phyloP scores from a whole-genome alignment of 2,113 vertebrate species.

The Ariopsis seemanni region DNA sequence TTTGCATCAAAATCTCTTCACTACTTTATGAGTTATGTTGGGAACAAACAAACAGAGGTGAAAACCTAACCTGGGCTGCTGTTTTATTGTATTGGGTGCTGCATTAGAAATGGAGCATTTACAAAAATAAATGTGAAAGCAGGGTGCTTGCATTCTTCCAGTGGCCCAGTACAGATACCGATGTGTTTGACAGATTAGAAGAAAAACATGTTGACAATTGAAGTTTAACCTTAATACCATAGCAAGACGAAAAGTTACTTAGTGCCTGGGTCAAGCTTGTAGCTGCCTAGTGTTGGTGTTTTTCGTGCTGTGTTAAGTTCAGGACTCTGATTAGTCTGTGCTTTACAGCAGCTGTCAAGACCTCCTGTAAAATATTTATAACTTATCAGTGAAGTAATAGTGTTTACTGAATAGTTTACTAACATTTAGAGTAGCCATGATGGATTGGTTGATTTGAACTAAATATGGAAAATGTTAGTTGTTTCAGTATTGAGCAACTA shows the following conservation, averaged over 20 bases:
- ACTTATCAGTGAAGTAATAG: background rate
- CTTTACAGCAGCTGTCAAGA: background rate
- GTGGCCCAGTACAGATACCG: background rate
- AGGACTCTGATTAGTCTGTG: background rate
- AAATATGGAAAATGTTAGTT: conserved; percentile 24
- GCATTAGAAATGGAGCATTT: background rate
- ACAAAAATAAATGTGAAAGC: background rate
- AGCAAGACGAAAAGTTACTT: background rate
- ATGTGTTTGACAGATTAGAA: background rate
- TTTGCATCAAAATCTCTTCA: no score
- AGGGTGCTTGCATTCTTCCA: background rate
- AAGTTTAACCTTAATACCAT: background rate
- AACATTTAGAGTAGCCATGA: conserved; percentile 32
- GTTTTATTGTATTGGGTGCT: conserved; percentile 12
- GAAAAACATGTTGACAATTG: background rate
- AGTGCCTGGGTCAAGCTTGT: background rate
- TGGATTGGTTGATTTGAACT: conserved; percentile 11
- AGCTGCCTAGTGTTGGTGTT: background rate
- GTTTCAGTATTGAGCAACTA: background rate
- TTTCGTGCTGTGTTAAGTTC: no score
- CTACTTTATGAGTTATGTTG: no score
- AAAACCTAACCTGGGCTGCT: background rate
- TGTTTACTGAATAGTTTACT: conserved; percentile 15
- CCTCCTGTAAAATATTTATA: conserved; percentile 26
- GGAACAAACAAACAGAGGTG: no score